These are phyloP conservation scores for Andrena dorsata DNA, from an alignment of 2,888 invertebrate genomes.

Conservation along the genomic window DNA sequence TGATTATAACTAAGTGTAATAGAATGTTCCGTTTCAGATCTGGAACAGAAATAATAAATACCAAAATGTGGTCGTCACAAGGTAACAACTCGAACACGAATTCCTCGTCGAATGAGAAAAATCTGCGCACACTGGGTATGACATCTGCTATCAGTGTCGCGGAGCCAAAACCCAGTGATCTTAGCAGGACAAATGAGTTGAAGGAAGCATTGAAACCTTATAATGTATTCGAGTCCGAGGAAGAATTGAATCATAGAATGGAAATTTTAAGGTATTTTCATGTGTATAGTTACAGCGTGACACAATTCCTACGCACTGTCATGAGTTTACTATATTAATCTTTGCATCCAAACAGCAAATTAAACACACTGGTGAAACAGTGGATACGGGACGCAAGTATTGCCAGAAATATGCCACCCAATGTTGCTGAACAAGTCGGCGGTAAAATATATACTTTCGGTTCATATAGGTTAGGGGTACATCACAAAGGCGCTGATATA, in stretches of 20 bases:
- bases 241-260: constrained; percentile 96
- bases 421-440: constrained; percentile 95
- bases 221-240: constrained; percentile 96
- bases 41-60: constrained; percentile 42
- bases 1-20: constrained; percentile 1
- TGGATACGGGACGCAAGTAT: constrained; percentile 97
- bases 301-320: not conserved
- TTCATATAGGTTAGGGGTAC: constrained; percentile 97
- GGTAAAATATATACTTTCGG: constrained; percentile 99
- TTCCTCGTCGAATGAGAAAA: constrained; percentile 87
- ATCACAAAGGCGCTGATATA: constrained; percentile 99
- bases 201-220: constrained; percentile 92
- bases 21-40: constrained; percentile 40
- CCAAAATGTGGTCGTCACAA: constrained; percentile 80
- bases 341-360: constrained; percentile 86
- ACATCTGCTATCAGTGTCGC: constrained; percentile 97
- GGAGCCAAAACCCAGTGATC: constrained; percentile 92
- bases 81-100: constrained; percentile 79
- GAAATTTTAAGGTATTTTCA: constrained; percentile 88
- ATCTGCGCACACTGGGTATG: constrained; percentile 92
- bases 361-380: constrained; percentile 95
- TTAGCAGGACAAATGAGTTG: constrained; percentile 91
- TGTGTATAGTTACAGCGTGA: not conserved
- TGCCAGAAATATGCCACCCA: constrained; percentile 96
- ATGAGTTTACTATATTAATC: not conserved